Evolutionary conservation across 2,113 vertebrate genomes (phyloP).

Genomic region (Pongo pygmaeus): DNA sequence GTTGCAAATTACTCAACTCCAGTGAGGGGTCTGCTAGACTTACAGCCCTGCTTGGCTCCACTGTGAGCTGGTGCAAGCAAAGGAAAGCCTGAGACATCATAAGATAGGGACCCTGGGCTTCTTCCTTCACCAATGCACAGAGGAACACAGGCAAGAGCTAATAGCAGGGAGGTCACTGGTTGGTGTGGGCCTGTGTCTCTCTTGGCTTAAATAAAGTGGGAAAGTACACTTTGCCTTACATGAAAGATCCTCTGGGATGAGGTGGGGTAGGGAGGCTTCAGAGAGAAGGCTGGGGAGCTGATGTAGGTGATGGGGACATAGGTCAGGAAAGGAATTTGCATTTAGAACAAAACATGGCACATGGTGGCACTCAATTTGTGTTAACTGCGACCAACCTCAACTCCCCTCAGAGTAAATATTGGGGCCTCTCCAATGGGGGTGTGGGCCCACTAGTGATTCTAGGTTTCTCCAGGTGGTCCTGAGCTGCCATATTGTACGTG

Average conservation of each 20-base stretch:
- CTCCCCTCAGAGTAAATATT: neutral
- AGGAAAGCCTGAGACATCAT: neutral
- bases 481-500: neutral
- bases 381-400: neutral
- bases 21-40: neutral
- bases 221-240: neutral
- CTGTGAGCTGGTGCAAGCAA: neutral
- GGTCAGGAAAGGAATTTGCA: neutral
- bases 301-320: neutral
- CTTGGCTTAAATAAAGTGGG: neutral
- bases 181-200: neutral
- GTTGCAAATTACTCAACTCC: neutral
- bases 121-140: neutral
- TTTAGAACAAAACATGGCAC: too few relatives aligned
- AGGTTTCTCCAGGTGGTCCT: neutral
- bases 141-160: neutral
- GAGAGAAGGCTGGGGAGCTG: neutral
- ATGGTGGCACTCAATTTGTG: neutral
- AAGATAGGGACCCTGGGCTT: neutral
- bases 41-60: neutral
- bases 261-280: neutral
- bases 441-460: neutral
- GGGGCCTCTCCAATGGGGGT: neutral
- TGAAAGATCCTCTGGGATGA: neutral
- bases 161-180: neutral